phyloP scores from a whole-genome alignment of 2,113 vertebrate genomes.

The Pavo muticus region DNA sequence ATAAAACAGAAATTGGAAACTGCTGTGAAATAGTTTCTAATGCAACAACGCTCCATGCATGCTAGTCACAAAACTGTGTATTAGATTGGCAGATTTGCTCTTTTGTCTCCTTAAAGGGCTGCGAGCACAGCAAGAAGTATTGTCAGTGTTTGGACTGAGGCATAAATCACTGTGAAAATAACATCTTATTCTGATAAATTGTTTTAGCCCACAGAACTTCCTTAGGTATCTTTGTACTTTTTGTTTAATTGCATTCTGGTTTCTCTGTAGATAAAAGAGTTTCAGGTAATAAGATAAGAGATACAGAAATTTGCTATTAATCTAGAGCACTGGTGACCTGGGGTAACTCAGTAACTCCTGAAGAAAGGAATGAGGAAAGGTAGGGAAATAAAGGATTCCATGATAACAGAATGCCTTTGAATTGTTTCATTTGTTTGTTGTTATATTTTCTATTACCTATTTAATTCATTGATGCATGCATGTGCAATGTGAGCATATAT shows the following conservation, averaged over 20 bases:
- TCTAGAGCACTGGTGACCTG: neutral
- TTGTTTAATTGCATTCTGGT: conserved; percentile 13
- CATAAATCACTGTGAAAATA: conserved; percentile 38
- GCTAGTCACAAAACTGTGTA: neutral
- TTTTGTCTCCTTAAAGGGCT: conserved; percentile 21
- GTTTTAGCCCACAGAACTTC: neutral
- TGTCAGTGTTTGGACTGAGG: neutral
- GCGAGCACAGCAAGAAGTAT: conserved; percentile 6
- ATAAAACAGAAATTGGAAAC: conserved; percentile 39
- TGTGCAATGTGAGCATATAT: rapidly evolving
- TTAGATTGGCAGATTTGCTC: conserved; percentile 25
- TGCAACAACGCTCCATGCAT: neutral
- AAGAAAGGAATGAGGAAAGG: neutral
- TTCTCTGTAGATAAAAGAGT: neutral
- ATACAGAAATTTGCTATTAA: neutral
- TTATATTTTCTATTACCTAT: neutral
- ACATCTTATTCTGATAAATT: conserved; percentile 13
- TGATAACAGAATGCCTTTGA: neutral
- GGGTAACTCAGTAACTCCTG: neutral
- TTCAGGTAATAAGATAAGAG: neutral
- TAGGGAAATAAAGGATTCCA: neutral
- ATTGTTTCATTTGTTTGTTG: neutral
- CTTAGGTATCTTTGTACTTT: neutral
- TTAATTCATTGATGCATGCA: neutral
- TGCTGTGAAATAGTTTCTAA: conserved; percentile 29